phyloP scores from a whole-genome alignment of 2,797 vertebrate genomes.

The Myripristis jacobus region DNA sequence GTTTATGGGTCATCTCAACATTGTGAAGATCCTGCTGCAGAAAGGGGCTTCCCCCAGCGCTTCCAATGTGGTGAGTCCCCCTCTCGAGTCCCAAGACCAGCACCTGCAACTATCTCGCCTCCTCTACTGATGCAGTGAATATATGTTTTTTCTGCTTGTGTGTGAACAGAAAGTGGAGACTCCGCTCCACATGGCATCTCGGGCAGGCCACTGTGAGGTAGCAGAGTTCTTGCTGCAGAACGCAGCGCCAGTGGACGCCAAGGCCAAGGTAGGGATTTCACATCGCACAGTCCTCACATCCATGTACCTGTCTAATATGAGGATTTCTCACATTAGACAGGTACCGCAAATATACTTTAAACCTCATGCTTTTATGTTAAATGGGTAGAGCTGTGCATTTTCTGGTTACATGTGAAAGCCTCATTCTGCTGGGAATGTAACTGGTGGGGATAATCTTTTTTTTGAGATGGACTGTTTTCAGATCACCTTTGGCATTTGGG shows the following conservation, averaged over 20 bases:
- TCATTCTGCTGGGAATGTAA: background rate
- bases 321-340: background rate
- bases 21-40: constrained; percentile 92
- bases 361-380: background rate
- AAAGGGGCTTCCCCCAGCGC: constrained; percentile 95
- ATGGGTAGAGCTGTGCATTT: background rate
- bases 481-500: background rate
- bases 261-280: constrained; percentile 88
- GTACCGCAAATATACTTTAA: background rate
- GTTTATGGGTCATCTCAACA: constrained; percentile 96
- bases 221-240: constrained; percentile 96
- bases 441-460: background rate
- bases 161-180: constrained; percentile 94
- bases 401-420: background rate
- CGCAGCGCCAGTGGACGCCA: constrained; percentile 94
- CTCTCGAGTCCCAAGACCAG: constrained; percentile 10
- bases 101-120: constrained; percentile 7
- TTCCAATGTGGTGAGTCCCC: constrained; percentile 93
- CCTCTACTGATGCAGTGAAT: constrained; percentile 5
- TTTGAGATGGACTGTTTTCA: background rate
- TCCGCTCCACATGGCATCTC: constrained; percentile 95
- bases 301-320: background rate
- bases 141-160: constrained; percentile 41
- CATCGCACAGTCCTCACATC: background rate
- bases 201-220: constrained; percentile 94